Conservation (phyloP, 2,797 vertebrate genomes). For the Setipinna tenuifilis region DNA sequence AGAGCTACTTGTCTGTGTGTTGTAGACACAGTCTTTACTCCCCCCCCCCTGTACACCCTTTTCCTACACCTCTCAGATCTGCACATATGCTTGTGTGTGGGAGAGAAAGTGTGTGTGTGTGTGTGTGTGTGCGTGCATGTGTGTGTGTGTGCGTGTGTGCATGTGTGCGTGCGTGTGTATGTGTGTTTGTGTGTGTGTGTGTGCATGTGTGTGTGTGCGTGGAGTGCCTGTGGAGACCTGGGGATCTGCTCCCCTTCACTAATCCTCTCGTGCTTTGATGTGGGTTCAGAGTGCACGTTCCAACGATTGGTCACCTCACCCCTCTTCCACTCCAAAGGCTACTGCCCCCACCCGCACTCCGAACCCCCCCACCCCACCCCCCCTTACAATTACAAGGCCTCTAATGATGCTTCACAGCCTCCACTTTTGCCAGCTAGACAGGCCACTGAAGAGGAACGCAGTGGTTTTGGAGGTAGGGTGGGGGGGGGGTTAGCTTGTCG, state of each 20-base stretch:
- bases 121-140: background rate
- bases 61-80: background rate
- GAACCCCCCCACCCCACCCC: background rate
- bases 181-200: background rate
- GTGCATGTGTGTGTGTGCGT: background rate
- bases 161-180: background rate
- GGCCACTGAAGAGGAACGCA: conserved; percentile 15
- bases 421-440: background rate
- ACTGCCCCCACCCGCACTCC: background rate
- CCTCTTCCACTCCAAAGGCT: background rate
- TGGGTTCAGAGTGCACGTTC: conserved; percentile 21
- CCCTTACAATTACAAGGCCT: too few species aligned
- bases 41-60: background rate
- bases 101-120: background rate
- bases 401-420: too few species aligned
- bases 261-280: conserved; percentile 8
- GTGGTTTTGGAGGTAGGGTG: background rate
- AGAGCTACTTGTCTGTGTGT: background rate
- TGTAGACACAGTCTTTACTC: background rate
- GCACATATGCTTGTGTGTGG: too few species aligned
- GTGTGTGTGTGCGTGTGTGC: background rate
- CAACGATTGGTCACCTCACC: conserved; percentile 13
- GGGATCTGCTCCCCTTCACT: conserved; percentile 16
- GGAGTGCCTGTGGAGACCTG: conserved; percentile 15
- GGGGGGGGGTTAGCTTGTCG: background rate